Conservation (phyloP, 2,797 vertebrate species). For the Danio albolineatus region DNA sequence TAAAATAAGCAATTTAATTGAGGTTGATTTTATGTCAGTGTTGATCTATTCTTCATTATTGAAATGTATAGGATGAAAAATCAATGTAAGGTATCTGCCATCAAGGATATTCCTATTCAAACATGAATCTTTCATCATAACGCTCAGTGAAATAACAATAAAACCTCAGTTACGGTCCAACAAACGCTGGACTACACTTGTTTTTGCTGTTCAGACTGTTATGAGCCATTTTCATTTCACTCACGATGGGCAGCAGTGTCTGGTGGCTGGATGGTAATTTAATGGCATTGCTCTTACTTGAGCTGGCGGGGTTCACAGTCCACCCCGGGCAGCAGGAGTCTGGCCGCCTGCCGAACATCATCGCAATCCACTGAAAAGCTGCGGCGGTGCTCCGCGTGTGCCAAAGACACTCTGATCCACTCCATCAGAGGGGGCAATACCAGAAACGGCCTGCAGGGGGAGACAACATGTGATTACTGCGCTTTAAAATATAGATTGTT, state of each 20-base stretch:
- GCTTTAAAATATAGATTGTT: not conserved
- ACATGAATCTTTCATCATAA: slow-evolving; percentile 1
- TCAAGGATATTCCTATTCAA: slow-evolving; percentile 12
- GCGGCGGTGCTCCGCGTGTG: slow-evolving; percentile 92
- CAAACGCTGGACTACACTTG: slow-evolving; percentile 25
- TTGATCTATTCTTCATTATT: too few relatives aligned
- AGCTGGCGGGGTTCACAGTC: slow-evolving; percentile 98
- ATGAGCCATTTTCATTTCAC: slow-evolving; percentile 29
- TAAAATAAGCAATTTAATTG: too few relatives aligned
- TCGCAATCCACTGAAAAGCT: slow-evolving; percentile 98
- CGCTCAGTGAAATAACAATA: not conserved
- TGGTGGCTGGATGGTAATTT: slow-evolving; percentile 41
- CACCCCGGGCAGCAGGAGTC: slow-evolving; percentile 92
- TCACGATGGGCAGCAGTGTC: slow-evolving; percentile 19
- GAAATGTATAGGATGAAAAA: too few relatives aligned
- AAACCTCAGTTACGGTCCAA: not conserved
- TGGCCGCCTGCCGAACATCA: slow-evolving; percentile 95
- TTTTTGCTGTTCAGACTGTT: slow-evolving; percentile 22
- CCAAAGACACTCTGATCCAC: slow-evolving; percentile 94
- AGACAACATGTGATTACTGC: slow-evolving; percentile 59
- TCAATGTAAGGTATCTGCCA: too few relatives aligned
- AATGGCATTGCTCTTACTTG: slow-evolving; percentile 79
- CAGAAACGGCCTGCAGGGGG: slow-evolving; percentile 89
- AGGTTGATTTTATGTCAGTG: too few relatives aligned
- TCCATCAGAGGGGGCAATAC: slow-evolving; percentile 97